Conservation (phyloP, 2,113 vertebrate species). For the Ciconia boyciana region DNA sequence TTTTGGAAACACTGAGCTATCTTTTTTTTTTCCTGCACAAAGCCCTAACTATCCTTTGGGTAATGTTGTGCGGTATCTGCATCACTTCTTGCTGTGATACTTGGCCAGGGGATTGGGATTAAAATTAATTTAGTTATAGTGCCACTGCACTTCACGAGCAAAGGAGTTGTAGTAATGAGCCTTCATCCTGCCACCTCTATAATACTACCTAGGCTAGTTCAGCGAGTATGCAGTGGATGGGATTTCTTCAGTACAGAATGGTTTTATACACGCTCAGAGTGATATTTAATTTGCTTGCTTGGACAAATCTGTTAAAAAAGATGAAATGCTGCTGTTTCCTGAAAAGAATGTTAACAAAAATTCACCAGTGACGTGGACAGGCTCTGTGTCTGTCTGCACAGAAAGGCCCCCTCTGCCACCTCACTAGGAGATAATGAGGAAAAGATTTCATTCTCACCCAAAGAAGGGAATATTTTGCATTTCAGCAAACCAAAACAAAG, state of each 20-base stretch:
- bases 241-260: background rate
- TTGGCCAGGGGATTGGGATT: background rate
- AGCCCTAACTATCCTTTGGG: background rate
- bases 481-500: constrained; percentile 20
- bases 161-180: background rate
- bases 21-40: background rate
- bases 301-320: constrained; percentile 8
- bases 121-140: background rate
- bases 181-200: background rate
- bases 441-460: constrained; percentile 22
- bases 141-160: background rate
- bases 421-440: background rate
- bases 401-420: background rate
- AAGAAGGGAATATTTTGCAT: constrained; percentile 42
- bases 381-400: background rate
- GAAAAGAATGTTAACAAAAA: background rate
- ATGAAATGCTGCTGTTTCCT: background rate
- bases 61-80: background rate
- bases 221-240: background rate
- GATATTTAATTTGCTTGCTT: constrained; percentile 39
- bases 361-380: background rate
- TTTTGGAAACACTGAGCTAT: constrained; percentile 4
- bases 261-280: background rate
- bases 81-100: background rate
- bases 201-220: background rate